These are phyloP conservation scores for Harpegnathos saltator DNA, from an alignment of 1,140 invertebrate genomes.

Conservation along the genomic window DNA sequence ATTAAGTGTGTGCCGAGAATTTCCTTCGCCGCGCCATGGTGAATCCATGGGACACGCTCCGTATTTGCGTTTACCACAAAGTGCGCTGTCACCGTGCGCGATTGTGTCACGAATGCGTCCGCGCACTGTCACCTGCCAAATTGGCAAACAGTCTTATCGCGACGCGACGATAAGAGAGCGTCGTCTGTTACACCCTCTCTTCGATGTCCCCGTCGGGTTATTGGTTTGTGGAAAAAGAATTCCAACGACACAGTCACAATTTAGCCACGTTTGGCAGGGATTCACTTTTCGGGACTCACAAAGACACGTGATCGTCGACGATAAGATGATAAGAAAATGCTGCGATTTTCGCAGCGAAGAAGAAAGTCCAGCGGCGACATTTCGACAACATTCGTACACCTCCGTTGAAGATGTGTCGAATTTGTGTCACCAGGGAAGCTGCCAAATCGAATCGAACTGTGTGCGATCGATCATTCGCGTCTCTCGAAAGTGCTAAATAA, in stretches of 20 bases:
- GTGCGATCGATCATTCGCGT: too few relatives aligned
- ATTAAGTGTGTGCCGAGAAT: conserved; percentile 66
- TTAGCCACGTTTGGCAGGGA: too few relatives aligned
- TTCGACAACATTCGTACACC: too few relatives aligned
- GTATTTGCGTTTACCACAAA: conserved; percentile 79
- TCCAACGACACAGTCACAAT: not conserved
- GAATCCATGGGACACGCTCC: conserved; percentile 66
- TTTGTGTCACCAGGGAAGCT: too few relatives aligned
- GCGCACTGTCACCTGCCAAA: conserved; percentile 77
- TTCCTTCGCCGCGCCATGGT: conserved; percentile 65
- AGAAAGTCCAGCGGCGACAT: too few relatives aligned
- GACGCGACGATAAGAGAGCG: conserved; percentile 20
- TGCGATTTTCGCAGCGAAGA: too few relatives aligned
- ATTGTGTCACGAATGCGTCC: conserved; percentile 65
- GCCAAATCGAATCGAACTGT: too few relatives aligned
- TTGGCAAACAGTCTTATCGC: conserved; percentile 76
- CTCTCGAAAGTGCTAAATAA: too few relatives aligned
- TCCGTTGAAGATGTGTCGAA: too few relatives aligned
- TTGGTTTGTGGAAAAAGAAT: conserved; percentile 12
- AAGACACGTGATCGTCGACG: too few relatives aligned
- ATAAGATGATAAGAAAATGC: too few relatives aligned
- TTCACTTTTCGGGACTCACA: too few relatives aligned
- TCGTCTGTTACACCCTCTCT: conserved; percentile 4
- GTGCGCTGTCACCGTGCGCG: conserved; percentile 70
- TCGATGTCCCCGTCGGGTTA: conserved; percentile 18